phyloP scores from a whole-genome alignment of 2,113 vertebrate genomes.

The Spea multiplicata region DNA sequence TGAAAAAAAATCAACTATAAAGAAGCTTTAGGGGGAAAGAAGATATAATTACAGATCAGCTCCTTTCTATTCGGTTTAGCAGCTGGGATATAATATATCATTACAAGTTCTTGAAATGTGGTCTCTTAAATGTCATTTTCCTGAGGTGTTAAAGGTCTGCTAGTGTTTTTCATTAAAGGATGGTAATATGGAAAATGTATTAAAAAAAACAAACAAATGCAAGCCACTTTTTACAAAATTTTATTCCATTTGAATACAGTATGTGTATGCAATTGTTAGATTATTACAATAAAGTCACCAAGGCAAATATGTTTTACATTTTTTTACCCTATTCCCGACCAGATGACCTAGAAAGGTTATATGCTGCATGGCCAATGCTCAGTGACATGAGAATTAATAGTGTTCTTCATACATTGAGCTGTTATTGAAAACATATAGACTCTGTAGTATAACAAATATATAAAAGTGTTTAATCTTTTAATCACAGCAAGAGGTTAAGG shows the following conservation, averaged over 20 bases:
- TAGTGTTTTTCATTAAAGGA: neutral
- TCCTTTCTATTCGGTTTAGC: neutral
- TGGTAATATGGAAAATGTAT: neutral
- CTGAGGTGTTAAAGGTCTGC: slow-evolving; percentile 22
- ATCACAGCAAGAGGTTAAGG: neutral
- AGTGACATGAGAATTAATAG: too few relatives aligned
- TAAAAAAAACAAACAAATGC: neutral
- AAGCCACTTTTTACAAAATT: neutral
- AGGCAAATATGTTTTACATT: too few relatives aligned
- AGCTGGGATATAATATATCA: slow-evolving; percentile 6
- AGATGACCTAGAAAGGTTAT: too few relatives aligned
- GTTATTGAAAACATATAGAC: too few relatives aligned
- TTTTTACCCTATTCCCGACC: too few relatives aligned
- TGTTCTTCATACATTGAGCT: too few relatives aligned
- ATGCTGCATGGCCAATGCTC: too few relatives aligned
- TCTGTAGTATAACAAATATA: too few relatives aligned
- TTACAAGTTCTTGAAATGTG: slow-evolving; percentile 2
- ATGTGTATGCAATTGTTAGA: too few relatives aligned
- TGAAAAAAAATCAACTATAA: slow-evolving; percentile 2
- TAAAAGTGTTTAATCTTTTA: too few relatives aligned
- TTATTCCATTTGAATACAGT: too few relatives aligned
- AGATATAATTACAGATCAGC: slow-evolving; percentile 4
- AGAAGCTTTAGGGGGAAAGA: slow-evolving; percentile 2
- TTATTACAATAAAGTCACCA: too few relatives aligned
- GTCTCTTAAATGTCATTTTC: slow-evolving; percentile 36